A percentile compares a stretch with the other conserved stretches of the same genome.
phyloP scores from a whole-genome alignment of 2,113 vertebrate genomes.

The Brevimyrus niger region DNA sequence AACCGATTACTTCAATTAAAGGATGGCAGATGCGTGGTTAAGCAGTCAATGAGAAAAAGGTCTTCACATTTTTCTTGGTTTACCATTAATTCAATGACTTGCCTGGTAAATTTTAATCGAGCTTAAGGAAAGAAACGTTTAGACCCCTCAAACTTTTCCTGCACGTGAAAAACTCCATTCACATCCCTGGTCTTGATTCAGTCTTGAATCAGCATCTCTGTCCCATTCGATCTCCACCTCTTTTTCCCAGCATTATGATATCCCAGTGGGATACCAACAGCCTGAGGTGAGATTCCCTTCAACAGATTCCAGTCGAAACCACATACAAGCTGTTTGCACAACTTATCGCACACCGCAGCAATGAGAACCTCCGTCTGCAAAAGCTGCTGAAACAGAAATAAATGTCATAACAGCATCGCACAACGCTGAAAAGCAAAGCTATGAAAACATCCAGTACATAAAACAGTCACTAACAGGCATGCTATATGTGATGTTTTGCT shows the following conservation, averaged over 20 bases:
- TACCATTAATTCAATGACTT: not conserved
- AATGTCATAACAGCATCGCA: not conserved
- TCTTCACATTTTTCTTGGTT: not conserved
- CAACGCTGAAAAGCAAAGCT: not conserved
- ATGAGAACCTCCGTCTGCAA: not conserved
- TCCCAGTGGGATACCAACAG: not conserved
- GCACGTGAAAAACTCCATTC: not conserved
- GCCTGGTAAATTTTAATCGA: not conserved
- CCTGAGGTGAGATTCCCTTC: not conserved
- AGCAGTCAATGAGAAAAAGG: not conserved
- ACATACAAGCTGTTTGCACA: not conserved
- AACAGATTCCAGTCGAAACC: not conserved
- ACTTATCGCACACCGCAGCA: not conserved
- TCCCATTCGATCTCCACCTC: not conserved
- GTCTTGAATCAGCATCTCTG: not conserved
- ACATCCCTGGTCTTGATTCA: not conserved
- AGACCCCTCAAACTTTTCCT: not conserved
- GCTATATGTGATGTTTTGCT: not conserved
- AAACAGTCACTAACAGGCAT: not conserved
- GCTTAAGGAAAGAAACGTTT: not conserved
- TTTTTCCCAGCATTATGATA: not conserved
- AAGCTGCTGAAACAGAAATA: not conserved
- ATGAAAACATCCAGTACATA: not conserved
- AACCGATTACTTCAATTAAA: not conserved
- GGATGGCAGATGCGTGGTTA: not conserved